A percentile compares a stretch with the other conserved stretches of the same genome.
phyloP scores from a whole-genome alignment of 2,113 vertebrate genomes.

The Ceyx melanurus region DNA sequence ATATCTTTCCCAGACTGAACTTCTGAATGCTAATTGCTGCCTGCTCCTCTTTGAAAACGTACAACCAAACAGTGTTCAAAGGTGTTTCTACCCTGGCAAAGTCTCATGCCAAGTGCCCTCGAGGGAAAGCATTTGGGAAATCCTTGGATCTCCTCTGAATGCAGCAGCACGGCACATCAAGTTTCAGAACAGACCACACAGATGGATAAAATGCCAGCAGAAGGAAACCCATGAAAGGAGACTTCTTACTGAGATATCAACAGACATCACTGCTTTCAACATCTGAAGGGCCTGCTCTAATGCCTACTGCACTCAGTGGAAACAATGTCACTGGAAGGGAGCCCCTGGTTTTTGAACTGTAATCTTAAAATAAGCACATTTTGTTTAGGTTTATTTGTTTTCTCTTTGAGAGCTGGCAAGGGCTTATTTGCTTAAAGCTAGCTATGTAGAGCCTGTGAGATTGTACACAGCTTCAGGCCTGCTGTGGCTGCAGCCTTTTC shows the following conservation, averaged over 20 bases:
- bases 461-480: not conserved
- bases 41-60: not conserved
- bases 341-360: not conserved
- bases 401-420: not conserved
- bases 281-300: not conserved
- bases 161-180: not conserved
- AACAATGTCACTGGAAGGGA: not conserved
- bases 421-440: not conserved
- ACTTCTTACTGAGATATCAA: not conserved
- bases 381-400: not conserved
- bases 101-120: not conserved
- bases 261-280: not conserved
- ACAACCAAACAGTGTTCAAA: not conserved
- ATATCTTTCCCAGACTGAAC: not conserved
- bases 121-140: slow-evolving; percentile 8
- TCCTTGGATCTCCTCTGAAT: slow-evolving; percentile 14
- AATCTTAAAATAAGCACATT: slow-evolving; percentile 5
- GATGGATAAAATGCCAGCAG: slow-evolving; percentile 16
- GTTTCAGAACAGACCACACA: slow-evolving; percentile 21
- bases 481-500: not conserved
- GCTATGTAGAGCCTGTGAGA: not conserved
- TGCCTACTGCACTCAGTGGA: not conserved
- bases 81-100: not conserved
- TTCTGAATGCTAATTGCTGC: not conserved
- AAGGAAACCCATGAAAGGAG: not conserved